Evolutionary conservation across 1,140 invertebrate species (phyloP), one percentile per base, ranked within the genome.

Genomic region (Epicauta chinensis): DNA sequence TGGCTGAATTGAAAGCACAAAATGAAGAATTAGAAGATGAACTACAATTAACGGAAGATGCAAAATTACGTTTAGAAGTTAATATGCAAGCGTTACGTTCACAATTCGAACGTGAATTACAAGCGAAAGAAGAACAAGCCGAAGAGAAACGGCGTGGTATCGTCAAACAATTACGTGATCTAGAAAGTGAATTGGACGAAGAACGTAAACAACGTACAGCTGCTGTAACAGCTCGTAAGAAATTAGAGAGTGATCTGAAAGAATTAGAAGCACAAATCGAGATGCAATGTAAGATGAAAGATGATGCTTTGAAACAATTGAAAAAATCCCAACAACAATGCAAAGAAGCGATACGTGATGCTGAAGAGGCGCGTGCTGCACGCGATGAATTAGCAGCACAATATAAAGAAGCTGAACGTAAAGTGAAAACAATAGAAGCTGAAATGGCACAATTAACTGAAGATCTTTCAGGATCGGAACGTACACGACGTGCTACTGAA

Each of bases 21-120:
- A 93, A 97, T 64, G 96, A 98, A 71, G 97, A 99, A 74, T 77
- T 99, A 3, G 97, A 99, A 69, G 97, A 99, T 72, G 96, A 98
- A 66, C 75, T 98, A 6, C 95, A 98, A 72, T 80, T 95, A 32
- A 93, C 92, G 1, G 97, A 99, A 72, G 96, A 99, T 74, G 93
- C 92, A 35, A 98, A 98, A 68, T 75, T 99, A 31, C 75, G 97
- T 13, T 74, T 98, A 11, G 97, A 99, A 73, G 97, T 99, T 1
- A 99, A 98, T 73, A 94, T 96, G 89, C 94, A 98, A 73, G 97
- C 96, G 0, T 73, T 97, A 66, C 85, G 91, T 39, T 81, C 91
- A 14, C 94, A 99, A 71, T 93, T 94, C 66, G 96, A 99, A 64
- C 75, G 95, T 14, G 93, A 97, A 65, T 73, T 98, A 15, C 74